phyloP scores from a whole-genome alignment of 2,888 invertebrate species.

The Cenopis cana region DNA sequence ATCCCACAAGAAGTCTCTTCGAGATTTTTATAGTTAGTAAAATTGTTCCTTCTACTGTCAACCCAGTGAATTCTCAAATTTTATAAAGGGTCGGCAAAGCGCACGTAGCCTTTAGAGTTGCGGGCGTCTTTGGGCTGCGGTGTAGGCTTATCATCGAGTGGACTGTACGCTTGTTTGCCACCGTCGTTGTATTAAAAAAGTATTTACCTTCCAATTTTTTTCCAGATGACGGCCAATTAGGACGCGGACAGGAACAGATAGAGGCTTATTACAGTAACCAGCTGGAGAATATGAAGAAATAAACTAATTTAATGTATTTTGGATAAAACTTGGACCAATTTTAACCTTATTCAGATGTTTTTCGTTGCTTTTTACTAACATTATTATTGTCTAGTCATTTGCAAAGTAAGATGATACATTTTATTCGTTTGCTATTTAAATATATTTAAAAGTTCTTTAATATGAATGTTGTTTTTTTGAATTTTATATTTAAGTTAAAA shows the following conservation, averaged over 20 bases:
- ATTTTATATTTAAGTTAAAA: too few relatives aligned
- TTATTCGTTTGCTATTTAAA: not conserved
- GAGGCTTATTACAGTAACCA: conserved; percentile 62
- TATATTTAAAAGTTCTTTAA: not conserved
- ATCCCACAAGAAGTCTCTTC: too few relatives aligned
- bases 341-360: not conserved
- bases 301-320: conserved; percentile 19
- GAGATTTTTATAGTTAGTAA: too few relatives aligned
- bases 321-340: not conserved
- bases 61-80: too few relatives aligned
- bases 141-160: too few relatives aligned
- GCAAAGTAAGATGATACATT: not conserved
- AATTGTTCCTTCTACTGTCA: too few relatives aligned
- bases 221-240: conserved; percentile 57
- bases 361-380: conserved; percentile 26
- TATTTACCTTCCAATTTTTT: conserved; percentile 4
- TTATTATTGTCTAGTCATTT: conserved; percentile 28
- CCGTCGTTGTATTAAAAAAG: too few relatives aligned
- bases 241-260: conserved; percentile 53
- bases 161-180: too few relatives aligned
- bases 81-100: too few relatives aligned
- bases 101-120: too few relatives aligned
- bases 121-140: too few relatives aligned
- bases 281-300: conserved; percentile 61
- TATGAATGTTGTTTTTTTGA: not conserved